Conservation (phyloP, 2,797 vertebrate genomes). For the Acomys russatus region DNA sequence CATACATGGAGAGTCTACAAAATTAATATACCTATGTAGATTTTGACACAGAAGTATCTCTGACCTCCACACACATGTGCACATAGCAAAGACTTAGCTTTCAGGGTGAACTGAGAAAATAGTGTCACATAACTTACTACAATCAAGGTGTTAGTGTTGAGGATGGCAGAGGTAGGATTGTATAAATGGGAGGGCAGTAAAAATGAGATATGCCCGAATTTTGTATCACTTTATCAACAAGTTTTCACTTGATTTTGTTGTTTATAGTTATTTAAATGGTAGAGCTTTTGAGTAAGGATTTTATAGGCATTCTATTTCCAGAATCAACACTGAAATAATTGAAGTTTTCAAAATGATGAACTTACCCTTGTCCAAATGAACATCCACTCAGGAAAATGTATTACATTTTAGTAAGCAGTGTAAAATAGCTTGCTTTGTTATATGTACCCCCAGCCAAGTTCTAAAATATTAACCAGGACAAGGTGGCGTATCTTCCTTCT, state of each 20-base stretch:
- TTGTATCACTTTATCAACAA: not conserved
- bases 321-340: not conserved
- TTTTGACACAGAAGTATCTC: not conserved
- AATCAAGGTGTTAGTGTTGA: not conserved
- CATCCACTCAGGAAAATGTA: not conserved
- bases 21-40: not conserved
- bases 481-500: too few relatives aligned
- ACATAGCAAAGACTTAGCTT: not conserved
- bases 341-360: not conserved
- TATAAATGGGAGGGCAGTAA: not conserved
- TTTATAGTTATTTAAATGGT: not conserved
- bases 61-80: not conserved
- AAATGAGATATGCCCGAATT: not conserved
- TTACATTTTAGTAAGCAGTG: not conserved
- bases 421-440: not conserved
- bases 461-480: too few relatives aligned
- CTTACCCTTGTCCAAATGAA: not conserved
- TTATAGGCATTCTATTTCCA: not conserved
- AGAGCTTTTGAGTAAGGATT: not conserved
- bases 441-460: not conserved
- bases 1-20: not conserved
- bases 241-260: not conserved
- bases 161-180: rapidly evolving
- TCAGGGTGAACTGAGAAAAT: too few relatives aligned
- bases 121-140: rapidly evolving